Evolutionary conservation across 2,888 invertebrate species (phyloP), one percentile per base, ranked within the genome.

Genomic region (Eupsilia transversa): DNA sequence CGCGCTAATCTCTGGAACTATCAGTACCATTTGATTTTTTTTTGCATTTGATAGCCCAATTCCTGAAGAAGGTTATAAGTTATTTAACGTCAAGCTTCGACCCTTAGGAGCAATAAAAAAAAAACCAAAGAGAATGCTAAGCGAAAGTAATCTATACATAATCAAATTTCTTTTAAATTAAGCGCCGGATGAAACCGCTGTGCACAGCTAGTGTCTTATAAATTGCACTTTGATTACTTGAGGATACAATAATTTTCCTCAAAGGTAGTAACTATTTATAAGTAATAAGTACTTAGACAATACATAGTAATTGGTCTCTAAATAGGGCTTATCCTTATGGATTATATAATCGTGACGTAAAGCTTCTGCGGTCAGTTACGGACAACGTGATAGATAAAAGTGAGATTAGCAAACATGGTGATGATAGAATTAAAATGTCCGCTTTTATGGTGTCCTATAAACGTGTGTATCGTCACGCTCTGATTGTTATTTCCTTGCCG

Each of bases 161-260:
- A 27, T 27, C 52, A 4, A 14, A 54, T 54, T 27, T 27, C n/a
- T 54, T 27, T 54, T 27, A 54, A 54, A 27, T 27, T 27, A 52
- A 52, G 9, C 23, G 23, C 9, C n/a, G 23, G 1, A 9, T 49
- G 23, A 49, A 49, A 52, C n/a, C 2, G n/a, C n/a, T 3, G 7
- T 6, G 7, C 46, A 23, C n/a, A 52, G 3, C 10, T 65, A n/a
- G 3, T 30, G 49, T 68, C 35, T 66, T 66, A 76, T 70, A 52
- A 76, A 82, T 76, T 56, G 71, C 69, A 82, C 72, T 82, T 73
- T 64, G 72, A 82, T 76, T 70, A 38, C 61, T 57, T 57, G 54
- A 77, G 35, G 65, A 77, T 64, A 46, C 64, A 73, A 59, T 49
- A n/a, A 86, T 82, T 84, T 85, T 87, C 82, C 85, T 79, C 74